Conservation (phyloP, 1,140 invertebrate species). For the Phymastichus coffea region DNA sequence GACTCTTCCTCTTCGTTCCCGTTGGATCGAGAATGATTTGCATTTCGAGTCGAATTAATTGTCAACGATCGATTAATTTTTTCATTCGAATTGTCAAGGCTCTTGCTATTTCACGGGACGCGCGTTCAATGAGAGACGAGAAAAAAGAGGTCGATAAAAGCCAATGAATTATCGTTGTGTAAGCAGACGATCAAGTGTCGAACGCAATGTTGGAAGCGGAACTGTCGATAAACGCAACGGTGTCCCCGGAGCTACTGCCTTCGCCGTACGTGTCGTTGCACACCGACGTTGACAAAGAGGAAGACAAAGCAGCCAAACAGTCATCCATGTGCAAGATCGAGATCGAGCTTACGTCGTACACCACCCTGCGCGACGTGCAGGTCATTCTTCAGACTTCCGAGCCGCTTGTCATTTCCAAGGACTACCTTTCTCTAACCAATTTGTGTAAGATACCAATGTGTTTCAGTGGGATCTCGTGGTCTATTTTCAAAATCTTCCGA, state of each 20-base stretch:
- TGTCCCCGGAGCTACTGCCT: conserved; percentile 48
- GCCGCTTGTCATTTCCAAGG: conserved; percentile 56
- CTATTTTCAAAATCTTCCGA: too few relatives aligned
- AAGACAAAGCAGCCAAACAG: conserved; percentile 37
- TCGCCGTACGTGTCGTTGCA: conserved; percentile 25
- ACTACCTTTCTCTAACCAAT: conserved; percentile 53
- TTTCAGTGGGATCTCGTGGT: background rate
- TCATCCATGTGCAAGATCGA: conserved; percentile 51
- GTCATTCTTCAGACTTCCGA: conserved; percentile 56
- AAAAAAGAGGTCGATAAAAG: background rate
- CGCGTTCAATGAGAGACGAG: too few relatives aligned
- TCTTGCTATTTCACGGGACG: too few relatives aligned
- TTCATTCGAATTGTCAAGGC: too few relatives aligned
- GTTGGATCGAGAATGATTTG: too few relatives aligned
- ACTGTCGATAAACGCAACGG: conserved; percentile 48
- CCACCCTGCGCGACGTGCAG: conserved; percentile 58
- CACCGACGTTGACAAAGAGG: background rate
- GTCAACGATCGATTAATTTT: too few relatives aligned
- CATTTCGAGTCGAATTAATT: too few relatives aligned
- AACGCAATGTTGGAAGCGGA: conserved; percentile 48
- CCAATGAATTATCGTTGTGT: conserved; percentile 8
- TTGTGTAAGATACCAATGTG: conserved; percentile 48
- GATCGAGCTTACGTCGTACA: conserved; percentile 56
- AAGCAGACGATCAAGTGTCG: conserved; percentile 29
- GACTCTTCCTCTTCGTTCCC: background rate